Base-by-base conservation (phyloP, 2,797 vertebrate genomes). In the Pteropus rufus region DNA sequence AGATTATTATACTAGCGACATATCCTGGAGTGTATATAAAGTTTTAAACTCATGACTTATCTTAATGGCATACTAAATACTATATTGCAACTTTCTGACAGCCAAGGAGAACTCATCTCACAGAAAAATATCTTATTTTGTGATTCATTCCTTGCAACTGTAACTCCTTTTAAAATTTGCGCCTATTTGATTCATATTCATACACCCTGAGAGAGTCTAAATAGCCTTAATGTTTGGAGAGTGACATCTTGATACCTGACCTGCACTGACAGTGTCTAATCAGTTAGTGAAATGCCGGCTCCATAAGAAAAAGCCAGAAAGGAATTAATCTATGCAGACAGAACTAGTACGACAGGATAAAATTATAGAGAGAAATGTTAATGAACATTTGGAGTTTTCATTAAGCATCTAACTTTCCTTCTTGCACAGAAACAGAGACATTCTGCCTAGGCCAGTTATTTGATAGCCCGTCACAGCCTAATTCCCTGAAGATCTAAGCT, bases 251-350 rank as follows among this genome's bases (percentile, higher is more conserved):
- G 72, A 58, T 91, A 60, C 12, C 34, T 90, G 73, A 56, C 8
- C 0, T 0, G 80, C 8, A 54, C 2, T 67, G 24, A 29, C n/a
- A 77, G 12, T 16, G 73, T 89, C n/a, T 94, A 75, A 93, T 91
- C n/a, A 79, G 46, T 90, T 84, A 94, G 70, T 96, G 26, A 93
- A 94, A 67, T 80, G 14, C 41, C 89, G 9, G 10, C 84, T 83
- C 34, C n/a, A 93, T 15, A 82, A 62, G 49, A 91, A 5, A 94
- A 11, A 92, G 18, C 7, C 39, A 86, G 62, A 81, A 93, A 89
- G n/a, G 7, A 46, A 85, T 96, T 95, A 82, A 79, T 96, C 15
- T 72, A 18, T 44, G 52, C 0, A 14, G 31, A 5, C 52, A 41
- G 31, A 62, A 16, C 41, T 44, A 67, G 5, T 41, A 95, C 36